Conservation (phyloP, 2,888 invertebrate genomes). For the Xestia xanthographa region DNA sequence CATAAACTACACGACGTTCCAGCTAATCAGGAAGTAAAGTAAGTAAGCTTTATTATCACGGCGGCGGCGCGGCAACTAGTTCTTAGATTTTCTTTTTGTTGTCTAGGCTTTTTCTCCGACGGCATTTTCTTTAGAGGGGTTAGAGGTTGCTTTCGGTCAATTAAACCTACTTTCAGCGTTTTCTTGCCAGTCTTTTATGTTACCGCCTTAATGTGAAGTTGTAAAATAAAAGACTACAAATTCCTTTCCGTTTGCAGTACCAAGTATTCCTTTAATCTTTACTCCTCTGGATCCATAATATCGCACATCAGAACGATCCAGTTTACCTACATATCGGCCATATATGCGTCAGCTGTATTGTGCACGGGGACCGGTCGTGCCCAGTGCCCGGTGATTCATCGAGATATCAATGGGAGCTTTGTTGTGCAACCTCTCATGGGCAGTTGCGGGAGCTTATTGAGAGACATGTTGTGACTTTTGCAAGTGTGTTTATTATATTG, state of each 20-base stretch:
- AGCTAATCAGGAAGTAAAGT: slow-evolving; percentile 35
- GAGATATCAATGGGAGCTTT: slow-evolving; percentile 49
- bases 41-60: no score
- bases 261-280: slow-evolving; percentile 7
- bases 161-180: neutral
- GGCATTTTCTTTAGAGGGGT: neutral
- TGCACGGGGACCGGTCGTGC: slow-evolving; percentile 43
- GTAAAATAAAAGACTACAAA: neutral
- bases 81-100: slow-evolving; percentile 17
- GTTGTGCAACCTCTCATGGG: slow-evolving; percentile 10
- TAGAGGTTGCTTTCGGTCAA: slow-evolving; percentile 5
- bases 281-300: neutral
- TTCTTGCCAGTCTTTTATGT: slow-evolving; percentile 1
- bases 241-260: neutral
- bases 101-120: neutral
- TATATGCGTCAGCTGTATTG: slow-evolving; percentile 58
- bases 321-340: slow-evolving; percentile 41
- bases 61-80: neutral
- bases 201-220: neutral
- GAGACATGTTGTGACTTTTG: neutral
- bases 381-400: slow-evolving; percentile 60
- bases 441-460: slow-evolving; percentile 7
- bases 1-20: slow-evolving; percentile 38
- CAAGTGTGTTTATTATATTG: neutral
- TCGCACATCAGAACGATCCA: neutral